Evolutionary conservation across 2,888 invertebrate species (phyloP).

Genomic region (Ennomos erosarius): DNA sequence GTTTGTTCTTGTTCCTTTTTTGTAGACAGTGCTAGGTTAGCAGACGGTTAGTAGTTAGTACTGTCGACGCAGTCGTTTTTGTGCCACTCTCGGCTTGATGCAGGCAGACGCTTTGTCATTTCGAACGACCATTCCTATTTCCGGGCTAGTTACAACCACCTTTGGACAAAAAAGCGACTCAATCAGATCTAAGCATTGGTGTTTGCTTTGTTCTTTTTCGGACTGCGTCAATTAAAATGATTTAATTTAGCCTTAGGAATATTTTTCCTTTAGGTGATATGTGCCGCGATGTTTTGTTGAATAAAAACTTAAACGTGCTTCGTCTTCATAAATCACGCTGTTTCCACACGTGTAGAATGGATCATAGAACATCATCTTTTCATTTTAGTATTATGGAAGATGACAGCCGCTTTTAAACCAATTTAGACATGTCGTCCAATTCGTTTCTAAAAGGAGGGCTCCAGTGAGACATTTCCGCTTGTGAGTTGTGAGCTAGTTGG

Average conservation of each 20-base stretch:
- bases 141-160: constrained; percentile 53
- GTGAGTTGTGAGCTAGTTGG: not conserved
- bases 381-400: constrained; percentile 41
- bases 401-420: constrained; percentile 55
- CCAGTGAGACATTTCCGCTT: constrained; percentile 8
- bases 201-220: constrained; percentile 33
- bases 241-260: constrained; percentile 34
- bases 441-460: constrained; percentile 47
- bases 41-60: constrained; percentile 58
- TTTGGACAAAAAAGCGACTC: constrained; percentile 48
- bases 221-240: constrained; percentile 30
- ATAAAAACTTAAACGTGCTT: constrained; percentile 14
- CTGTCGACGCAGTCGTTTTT: constrained; percentile 67
- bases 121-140: constrained; percentile 63
- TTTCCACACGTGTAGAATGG: constrained; percentile 45
- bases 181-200: constrained; percentile 44
- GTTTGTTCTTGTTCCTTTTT: constrained; percentile 75
- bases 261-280: constrained; percentile 27
- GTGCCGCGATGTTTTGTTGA: not conserved
- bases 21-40: constrained; percentile 53
- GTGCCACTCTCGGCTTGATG: constrained; percentile 59
- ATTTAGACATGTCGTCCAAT: constrained; percentile 61
- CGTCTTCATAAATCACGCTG: constrained; percentile 49
- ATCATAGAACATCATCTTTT: constrained; percentile 50
- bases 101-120: constrained; percentile 67